phyloP scores from a whole-genome alignment of 2,113 vertebrate genomes.

The Riparia riparia region DNA sequence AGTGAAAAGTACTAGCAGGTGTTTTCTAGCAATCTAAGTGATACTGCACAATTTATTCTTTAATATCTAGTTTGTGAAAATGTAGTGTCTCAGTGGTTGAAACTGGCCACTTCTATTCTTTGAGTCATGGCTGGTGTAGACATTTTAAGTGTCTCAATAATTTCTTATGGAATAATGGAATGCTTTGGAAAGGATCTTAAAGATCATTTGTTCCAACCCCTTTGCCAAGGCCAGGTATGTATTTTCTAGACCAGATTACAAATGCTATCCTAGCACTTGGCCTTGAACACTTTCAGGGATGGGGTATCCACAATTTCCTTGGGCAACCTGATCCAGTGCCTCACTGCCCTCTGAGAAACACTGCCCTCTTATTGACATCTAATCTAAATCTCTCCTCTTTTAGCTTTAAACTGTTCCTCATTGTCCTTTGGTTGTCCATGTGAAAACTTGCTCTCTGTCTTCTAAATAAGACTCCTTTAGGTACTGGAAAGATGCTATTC shows the following conservation, averaged over 20 bases:
- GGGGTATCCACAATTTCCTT: background rate
- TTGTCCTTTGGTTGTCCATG: background rate
- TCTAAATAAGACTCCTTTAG: background rate
- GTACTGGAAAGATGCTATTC: background rate
- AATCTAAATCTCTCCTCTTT: background rate
- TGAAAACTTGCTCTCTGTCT: background rate
- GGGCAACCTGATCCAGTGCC: background rate
- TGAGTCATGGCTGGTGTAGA: background rate
- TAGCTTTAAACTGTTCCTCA: background rate
- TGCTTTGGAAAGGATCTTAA: background rate
- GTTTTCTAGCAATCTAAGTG: background rate
- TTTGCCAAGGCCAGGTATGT: background rate
- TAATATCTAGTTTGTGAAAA: background rate
- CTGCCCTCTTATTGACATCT: background rate
- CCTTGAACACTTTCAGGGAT: background rate
- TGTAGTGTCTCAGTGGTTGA: background rate
- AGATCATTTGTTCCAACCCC: background rate
- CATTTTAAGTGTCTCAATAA: background rate
- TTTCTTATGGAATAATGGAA: background rate
- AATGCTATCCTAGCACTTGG: background rate
- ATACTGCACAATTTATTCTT: background rate
- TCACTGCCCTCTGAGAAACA: background rate
- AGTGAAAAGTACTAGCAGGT: background rate
- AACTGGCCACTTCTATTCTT: background rate
- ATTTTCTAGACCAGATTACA: background rate